Conservation (phyloP, 2,797 vertebrate species). For the Myripristis jacobus region DNA sequence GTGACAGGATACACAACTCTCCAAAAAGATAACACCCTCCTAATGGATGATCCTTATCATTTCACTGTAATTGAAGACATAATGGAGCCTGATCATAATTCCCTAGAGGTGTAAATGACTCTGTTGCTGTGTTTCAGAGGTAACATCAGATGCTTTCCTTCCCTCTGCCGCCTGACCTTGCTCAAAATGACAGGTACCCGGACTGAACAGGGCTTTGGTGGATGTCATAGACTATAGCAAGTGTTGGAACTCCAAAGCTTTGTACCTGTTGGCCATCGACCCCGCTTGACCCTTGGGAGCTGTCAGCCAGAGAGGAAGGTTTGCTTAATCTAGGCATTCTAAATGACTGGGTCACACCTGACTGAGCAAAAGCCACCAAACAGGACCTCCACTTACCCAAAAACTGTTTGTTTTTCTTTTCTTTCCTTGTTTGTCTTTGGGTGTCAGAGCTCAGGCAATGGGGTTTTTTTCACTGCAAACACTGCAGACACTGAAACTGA, state of each 20-base stretch:
- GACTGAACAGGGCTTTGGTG: slow-evolving; percentile 30
- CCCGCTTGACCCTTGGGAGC: slow-evolving; percentile 5
- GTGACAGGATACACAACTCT: slow-evolving; percentile 55
- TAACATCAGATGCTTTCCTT: slow-evolving; percentile 37
- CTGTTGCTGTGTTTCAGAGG: slow-evolving; percentile 52
- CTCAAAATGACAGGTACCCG: slow-evolving; percentile 50
- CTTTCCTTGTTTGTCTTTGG: slow-evolving; percentile 63
- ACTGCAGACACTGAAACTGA: slow-evolving; percentile 59
- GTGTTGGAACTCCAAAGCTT: slow-evolving; percentile 11
- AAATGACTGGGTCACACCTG: slow-evolving; percentile 57
- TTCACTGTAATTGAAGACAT: slow-evolving; percentile 61
- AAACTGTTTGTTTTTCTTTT: slow-evolving; percentile 78
- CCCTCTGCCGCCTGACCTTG: slow-evolving; percentile 24
- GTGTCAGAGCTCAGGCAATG: slow-evolving; percentile 44
- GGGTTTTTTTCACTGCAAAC: slow-evolving; percentile 43
- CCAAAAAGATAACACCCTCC: slow-evolving; percentile 43
- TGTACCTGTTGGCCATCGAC: slow-evolving; percentile 47
- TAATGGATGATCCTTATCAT: slow-evolving; percentile 74
- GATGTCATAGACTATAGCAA: slow-evolving; percentile 8
- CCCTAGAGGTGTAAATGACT: slow-evolving; percentile 69
- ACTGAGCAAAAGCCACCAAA: slow-evolving; percentile 67
- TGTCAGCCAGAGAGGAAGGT: slow-evolving; percentile 26
- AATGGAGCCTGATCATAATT: slow-evolving; percentile 59
- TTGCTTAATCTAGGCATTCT: slow-evolving; percentile 48
- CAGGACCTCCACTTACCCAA: slow-evolving; percentile 54